A percentile compares a stretch with the other conserved stretches of the same genome.
Conservation (phyloP, 2,888 invertebrate species). For the Holacanthella duospinosa region DNA sequence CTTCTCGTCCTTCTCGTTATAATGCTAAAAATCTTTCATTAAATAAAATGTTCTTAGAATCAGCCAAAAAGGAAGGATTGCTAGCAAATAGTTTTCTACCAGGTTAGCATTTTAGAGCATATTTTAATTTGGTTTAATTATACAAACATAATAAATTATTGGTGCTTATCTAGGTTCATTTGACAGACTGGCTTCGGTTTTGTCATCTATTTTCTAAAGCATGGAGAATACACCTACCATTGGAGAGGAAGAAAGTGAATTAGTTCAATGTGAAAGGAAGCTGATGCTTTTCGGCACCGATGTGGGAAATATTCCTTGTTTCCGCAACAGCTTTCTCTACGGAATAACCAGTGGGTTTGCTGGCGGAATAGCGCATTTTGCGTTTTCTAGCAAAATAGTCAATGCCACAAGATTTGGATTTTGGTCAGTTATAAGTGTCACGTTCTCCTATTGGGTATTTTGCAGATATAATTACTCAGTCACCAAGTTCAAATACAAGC, state of each 20-base stretch:
- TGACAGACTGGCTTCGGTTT: too few species aligned
- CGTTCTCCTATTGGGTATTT: slow-evolving; percentile 55
- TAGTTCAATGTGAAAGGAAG: slow-evolving; percentile 30
- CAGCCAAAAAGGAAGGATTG: too few species aligned
- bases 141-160: too few species aligned
- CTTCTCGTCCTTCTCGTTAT: too few species aligned
- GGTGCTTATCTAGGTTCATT: too few species aligned
- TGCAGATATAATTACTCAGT: slow-evolving; percentile 56
- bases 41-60: too few species aligned
- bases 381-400: slow-evolving; percentile 59
- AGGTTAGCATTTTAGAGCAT: too few species aligned
- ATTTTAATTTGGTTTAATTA: too few species aligned
- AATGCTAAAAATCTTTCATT: too few species aligned
- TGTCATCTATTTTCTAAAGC: too few species aligned
- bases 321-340: slow-evolving; percentile 63
- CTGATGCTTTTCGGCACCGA: slow-evolving; percentile 59
- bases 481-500: slow-evolving; percentile 54
- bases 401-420: slow-evolving; percentile 56
- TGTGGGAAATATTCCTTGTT: slow-evolving; percentile 66
- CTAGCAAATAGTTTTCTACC: too few species aligned
- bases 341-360: slow-evolving; percentile 61
- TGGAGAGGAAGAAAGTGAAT: not conserved
- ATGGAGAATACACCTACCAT: not conserved
- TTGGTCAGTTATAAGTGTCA: slow-evolving; percentile 54
- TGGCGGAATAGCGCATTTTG: slow-evolving; percentile 56